Base-by-base conservation (phyloP, 2,888 invertebrate species). In the Cephonodes hylas region DNA sequence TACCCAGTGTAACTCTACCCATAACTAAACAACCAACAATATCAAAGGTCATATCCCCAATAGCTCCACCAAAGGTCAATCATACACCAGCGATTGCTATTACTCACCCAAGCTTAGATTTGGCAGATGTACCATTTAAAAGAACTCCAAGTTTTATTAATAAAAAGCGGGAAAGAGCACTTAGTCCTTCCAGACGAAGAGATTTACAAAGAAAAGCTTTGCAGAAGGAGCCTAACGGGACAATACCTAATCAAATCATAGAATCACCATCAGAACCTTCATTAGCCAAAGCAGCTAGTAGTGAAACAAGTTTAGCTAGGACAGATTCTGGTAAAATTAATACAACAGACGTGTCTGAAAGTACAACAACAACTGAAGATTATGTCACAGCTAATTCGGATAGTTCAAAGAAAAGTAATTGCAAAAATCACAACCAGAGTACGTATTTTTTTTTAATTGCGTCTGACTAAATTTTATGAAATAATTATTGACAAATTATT, bases 331-430 rank as follows among this genome's bases (percentile, higher is more conserved):
- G 95, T 34, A 95, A 94, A 83, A 93, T 94, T 20, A 95, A 95
- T 69, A 96, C 95, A 46, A 94, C 94, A 38, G 97, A 97, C 80
- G 93, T 96, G 59, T 97, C 97, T n/a, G 97, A 97, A 90, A 97
- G 97, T 76, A 97, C 97, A 64, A 96, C 96, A 44, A 95, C 95
- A 20, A 96, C 96, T 56, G 97, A 97, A 85, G 97, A 97, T 86
- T 97, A 97, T 84, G 95, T 96, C 69, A 97, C 97, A 73, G 97
- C 97, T 81, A 97, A 95, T 84, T 94, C 95, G 61, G 95, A 96
- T 79, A 96, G 94, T 77, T 96, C 95, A 18, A 94, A 95, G 77
- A 94, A 93, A 83, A 94, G 94, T 76, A 93, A 91, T 67, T 79
- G 87, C 72, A 92, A 86, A 74, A 86, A 86, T 75, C 87, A 85